These are phyloP conservation scores for Sinopyrophorus schimmeli DNA, from an alignment of 2,888 invertebrate species.

Conservation along the genomic window DNA sequence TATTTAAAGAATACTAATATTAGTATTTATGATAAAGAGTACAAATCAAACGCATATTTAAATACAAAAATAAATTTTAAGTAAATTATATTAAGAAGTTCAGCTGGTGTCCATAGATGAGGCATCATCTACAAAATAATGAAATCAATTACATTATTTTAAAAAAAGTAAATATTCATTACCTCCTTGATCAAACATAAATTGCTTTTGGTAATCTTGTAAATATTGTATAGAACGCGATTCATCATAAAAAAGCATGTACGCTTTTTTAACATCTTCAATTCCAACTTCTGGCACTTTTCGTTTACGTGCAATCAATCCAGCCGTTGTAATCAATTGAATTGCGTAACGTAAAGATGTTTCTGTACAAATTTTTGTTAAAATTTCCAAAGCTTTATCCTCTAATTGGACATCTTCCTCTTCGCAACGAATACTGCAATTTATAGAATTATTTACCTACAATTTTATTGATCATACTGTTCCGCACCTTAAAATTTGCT, in stretches of 20 bases:
- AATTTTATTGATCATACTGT: conserved; percentile 5
- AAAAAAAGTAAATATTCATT: background rate
- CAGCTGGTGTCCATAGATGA: background rate
- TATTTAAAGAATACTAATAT: too few relatives aligned
- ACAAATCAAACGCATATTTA: too few relatives aligned
- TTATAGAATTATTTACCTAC: conserved; percentile 2
- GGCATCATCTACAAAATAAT: background rate
- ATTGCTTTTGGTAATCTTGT: conserved; percentile 94
- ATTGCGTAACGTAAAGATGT: conserved; percentile 96
- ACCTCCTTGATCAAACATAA: conserved; percentile 79
- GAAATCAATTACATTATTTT: background rate
- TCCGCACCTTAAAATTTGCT: conserved; percentile 80
- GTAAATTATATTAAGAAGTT: background rate
- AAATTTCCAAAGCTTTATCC: conserved; percentile 84
- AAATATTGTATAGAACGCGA: conserved; percentile 90
- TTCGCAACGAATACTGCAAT: conserved; percentile 72
- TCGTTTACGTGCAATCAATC: conserved; percentile 87
- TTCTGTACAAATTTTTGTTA: conserved; percentile 91
- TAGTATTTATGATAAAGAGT: too few relatives aligned
- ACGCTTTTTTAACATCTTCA: conserved; percentile 94
- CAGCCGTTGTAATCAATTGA: conserved; percentile 94
- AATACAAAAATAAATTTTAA: background rate
- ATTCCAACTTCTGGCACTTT: conserved; percentile 83
- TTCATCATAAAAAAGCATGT: conserved; percentile 93
- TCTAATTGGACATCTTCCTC: conserved; percentile 98